Evolutionary conservation across 2,113 vertebrate species (phyloP).

Genomic region (Furnarius figulus): DNA sequence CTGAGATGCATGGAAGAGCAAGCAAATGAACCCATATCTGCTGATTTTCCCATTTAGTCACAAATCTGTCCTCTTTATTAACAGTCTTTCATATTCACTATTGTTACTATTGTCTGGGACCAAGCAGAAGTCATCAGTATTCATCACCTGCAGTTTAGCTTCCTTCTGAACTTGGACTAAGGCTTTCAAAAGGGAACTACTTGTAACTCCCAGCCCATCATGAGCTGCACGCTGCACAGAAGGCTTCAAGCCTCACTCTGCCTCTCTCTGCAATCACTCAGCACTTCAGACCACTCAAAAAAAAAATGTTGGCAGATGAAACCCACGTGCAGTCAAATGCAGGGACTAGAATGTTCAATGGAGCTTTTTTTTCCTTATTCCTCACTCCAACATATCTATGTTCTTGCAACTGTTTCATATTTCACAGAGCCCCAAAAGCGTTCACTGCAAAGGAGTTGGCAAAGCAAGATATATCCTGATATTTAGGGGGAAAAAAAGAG

Average conservation of each 20-base stretch:
- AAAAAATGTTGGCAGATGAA: background rate
- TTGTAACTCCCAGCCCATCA: conserved; percentile 43
- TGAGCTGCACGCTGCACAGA: background rate
- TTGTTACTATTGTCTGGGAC: conserved; percentile 50
- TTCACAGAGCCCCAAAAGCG: background rate
- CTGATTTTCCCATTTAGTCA: conserved; percentile 31
- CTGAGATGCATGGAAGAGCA: background rate
- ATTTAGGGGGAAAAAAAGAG: conserved; percentile 21
- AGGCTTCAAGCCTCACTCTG: conserved; percentile 31
- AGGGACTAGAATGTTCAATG: conserved; percentile 45
- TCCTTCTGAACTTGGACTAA: conserved; percentile 40
- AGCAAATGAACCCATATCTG: background rate
- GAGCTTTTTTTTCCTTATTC: background rate
- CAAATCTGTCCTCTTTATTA: conserved; percentile 43
- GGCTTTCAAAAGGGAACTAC: conserved; percentile 44
- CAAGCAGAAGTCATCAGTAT: conserved; percentile 40
- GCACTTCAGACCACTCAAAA: conserved; percentile 44
- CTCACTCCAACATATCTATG: conserved; percentile 18
- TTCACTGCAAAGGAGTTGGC: background rate
- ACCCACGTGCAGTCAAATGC: background rate
- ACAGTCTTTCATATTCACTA: conserved; percentile 12
- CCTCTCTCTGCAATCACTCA: conserved; percentile 41
- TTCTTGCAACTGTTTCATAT: conserved; percentile 1
- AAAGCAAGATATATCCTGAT: background rate
- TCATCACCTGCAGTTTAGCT: conserved; percentile 47